These are phyloP conservation scores for Steinernema scapterisci DNA, from an alignment of 2,888 invertebrate species.

Conservation along the genomic window DNA sequence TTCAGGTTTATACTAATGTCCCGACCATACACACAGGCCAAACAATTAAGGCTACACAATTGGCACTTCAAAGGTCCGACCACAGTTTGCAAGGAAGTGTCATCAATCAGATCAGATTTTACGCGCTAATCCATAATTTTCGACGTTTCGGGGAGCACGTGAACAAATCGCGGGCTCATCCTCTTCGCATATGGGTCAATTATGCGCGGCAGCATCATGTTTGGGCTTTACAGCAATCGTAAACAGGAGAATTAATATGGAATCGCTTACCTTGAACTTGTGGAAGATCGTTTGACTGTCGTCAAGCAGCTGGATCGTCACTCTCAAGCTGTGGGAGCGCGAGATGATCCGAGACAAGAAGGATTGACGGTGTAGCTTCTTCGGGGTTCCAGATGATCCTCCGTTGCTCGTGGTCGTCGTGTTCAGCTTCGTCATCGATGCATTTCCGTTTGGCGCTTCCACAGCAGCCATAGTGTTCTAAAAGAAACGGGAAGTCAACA, in stretches of 20 bases:
- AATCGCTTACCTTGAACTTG: conserved; percentile 59
- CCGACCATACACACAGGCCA: background rate
- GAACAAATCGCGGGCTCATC: background rate
- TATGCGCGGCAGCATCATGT: background rate
- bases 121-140: background rate
- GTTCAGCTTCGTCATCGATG: too few species aligned
- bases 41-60: background rate
- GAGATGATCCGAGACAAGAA: conserved; percentile 44
- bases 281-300: conserved; percentile 57
- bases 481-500: background rate
- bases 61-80: background rate
- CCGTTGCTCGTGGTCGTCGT: conserved; percentile 15
- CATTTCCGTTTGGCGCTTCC: conserved; percentile 12
- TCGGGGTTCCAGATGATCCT: background rate
- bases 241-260: background rate
- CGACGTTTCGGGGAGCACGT: background rate
- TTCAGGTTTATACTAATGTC: too few species aligned
- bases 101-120: conserved; percentile 11
- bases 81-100: background rate
- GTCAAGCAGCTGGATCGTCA: conserved; percentile 62
- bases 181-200: background rate
- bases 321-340: conserved; percentile 49
- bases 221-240: background rate
- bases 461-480: background rate
- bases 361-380: conserved; percentile 7